phyloP scores from a whole-genome alignment of 2,113 vertebrate species.

The Stigmatopora argus region DNA sequence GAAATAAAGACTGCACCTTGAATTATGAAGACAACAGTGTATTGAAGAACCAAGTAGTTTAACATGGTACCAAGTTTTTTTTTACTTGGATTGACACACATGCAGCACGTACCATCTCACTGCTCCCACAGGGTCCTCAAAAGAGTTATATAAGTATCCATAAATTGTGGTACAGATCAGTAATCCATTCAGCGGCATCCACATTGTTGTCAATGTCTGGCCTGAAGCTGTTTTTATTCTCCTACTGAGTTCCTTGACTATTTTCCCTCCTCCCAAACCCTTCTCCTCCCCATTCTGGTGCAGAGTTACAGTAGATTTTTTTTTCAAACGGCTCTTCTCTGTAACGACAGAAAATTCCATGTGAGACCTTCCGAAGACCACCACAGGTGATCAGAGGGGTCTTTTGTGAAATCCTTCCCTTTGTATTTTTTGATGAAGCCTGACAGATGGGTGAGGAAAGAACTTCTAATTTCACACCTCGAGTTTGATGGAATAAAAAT shows the following conservation, averaged over 20 bases:
- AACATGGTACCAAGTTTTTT: not conserved
- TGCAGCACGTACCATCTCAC: conserved; percentile 53
- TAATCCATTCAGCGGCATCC: conserved; percentile 39
- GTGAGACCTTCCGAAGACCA: conserved; percentile 13
- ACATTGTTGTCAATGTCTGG: conserved; percentile 56
- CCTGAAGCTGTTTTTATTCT: conserved; percentile 54
- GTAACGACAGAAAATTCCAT: not conserved
- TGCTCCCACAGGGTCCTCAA: conserved; percentile 25
- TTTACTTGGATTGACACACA: conserved; percentile 9
- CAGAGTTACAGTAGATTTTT: conserved; percentile 49
- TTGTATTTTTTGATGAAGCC: conserved; percentile 23
- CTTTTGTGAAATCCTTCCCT: conserved; percentile 12
- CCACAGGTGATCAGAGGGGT: conserved; percentile 16
- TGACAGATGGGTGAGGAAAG: conserved; percentile 19
- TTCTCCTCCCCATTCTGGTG: conserved; percentile 62
- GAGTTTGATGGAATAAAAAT: conserved; percentile 32
- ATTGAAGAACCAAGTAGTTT: not conserved
- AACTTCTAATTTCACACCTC: conserved; percentile 52
- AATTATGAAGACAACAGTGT: not conserved
- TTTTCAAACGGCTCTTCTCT: conserved; percentile 9
- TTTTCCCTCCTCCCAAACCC: conserved; percentile 55
- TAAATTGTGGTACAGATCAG: conserved; percentile 20
- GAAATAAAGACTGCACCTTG: not conserved
- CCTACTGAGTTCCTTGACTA: conserved; percentile 46
- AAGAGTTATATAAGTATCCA: conserved; percentile 28